Conservation (phyloP, 30 jellyfish, hydroid and myxozoan species). For the Turritopsis dohrnii region DNA sequence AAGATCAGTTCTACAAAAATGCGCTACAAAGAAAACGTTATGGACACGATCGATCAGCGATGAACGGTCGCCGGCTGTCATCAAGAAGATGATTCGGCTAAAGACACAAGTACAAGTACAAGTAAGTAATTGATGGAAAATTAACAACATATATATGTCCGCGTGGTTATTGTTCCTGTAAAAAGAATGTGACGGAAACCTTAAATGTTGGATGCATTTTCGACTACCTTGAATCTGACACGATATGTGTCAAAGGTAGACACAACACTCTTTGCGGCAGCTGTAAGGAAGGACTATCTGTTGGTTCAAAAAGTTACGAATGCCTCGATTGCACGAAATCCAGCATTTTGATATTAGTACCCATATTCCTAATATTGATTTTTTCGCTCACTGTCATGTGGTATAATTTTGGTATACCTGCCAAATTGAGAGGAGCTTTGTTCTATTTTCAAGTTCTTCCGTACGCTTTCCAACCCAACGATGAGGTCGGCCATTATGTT, state of each 20-base stretch:
- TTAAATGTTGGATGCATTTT: not conserved
- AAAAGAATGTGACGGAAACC: not conserved
- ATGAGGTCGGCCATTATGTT: not conserved
- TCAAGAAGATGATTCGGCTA: too few relatives aligned
- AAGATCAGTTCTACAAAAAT: too few relatives aligned
- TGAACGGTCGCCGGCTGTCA: too few relatives aligned
- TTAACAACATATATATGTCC: constrained; percentile 6
- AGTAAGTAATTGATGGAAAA: not conserved
- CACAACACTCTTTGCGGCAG: not conserved
- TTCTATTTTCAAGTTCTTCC: not conserved
- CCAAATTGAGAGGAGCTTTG: not conserved
- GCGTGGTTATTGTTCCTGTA: not conserved
- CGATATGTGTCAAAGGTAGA: not conserved
- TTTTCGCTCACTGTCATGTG: not conserved
- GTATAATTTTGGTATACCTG: not conserved
- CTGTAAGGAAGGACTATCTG: not conserved
- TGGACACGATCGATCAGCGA: too few relatives aligned
- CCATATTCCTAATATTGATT: not conserved
- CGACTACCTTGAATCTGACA: not conserved
- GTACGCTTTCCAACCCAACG: not conserved
- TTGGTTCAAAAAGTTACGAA: not conserved
- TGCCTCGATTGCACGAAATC: constrained; percentile 1
- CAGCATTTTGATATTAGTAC: not conserved
- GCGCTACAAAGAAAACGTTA: too few relatives aligned
- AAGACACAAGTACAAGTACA: too few relatives aligned